Base-by-base conservation (phyloP, 2,113 vertebrate species). In the Catharus bicknelli region DNA sequence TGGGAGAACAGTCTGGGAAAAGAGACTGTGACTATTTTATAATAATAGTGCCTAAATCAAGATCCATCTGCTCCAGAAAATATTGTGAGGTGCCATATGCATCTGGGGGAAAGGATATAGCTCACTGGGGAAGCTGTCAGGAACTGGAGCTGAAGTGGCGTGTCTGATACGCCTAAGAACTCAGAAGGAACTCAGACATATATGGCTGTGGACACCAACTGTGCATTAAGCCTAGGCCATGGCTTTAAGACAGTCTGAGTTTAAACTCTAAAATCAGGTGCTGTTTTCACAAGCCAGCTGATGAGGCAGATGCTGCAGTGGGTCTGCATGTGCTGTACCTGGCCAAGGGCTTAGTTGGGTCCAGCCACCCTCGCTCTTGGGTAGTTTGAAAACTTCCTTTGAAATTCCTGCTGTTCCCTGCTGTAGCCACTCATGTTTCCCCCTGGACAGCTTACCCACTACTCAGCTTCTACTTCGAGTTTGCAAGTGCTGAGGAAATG, bases 171-270 rank as follows among this genome's bases (percentile, higher is more conserved):
- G 64, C 54, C 36, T 14, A 19, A 63, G 73, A 86, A 9, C 75
- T 79, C 36, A 48, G 66, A 88, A 69, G 76, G 34, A 76, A 5
- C 3, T 5, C 2, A 2, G 55, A 26, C 1, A 0, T 22, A 0
- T 3, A 2, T 34, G 72, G 34, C 54, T 10, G 0, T 50, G 51
- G 32, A 66, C 25, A 47, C 34, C 26, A 77, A 18, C 55, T 77
- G 67, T 50, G 48, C 10, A 1, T 47, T 74, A 69, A 66, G 29
- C 38, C 30, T 42, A 45, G 36, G 27, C 57, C 27, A 6, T 27
- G 50, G 21, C 40, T 87, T 79, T 85, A 36, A 72, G 38, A 10
- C 66, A 0, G 74, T 80, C n/a, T 40, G 27, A 64, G 70, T 53
- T 79, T 55, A 63, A 59, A 51, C 26, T 55, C 19, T 42, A 5